Evolutionary conservation across 2,113 vertebrate species (phyloP), one percentile per base, ranked within the genome.

Genomic region (Triplophysa tibetana): DNA sequence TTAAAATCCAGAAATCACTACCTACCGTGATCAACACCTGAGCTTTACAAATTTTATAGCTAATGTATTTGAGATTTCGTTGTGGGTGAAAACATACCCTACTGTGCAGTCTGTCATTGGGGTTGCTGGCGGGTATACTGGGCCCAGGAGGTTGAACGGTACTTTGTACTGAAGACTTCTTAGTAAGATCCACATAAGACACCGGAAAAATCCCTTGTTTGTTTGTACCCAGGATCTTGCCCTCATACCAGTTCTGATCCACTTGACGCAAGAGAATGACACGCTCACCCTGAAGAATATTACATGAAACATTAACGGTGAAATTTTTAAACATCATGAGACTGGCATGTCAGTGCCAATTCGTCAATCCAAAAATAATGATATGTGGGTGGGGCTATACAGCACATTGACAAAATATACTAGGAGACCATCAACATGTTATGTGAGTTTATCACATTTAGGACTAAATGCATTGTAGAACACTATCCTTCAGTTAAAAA

Each of bases 191-290:
- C 76, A 96, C 94, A 10, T 96, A 96, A 83, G 94, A 95, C 77
- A 95, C 92, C 4, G 95, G 95, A 88, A 96, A 96, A 88, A 96
- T 96, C 84, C 95, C 95, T 91, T 95, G 95, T 88, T 93, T 94
- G 88, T 88, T 94, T 83, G 91, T 93, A 77, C 93, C 95, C 64
- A 91, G 89, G 82, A 96, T 91, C 90, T 92, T 94, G 78, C 95
- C 95, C 91, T 96, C 93, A 84, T 93, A 96, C 95, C 95, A 96
- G 89, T 96, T 96, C 86, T 95, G 93, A 90, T 96, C 95, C 82
- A 96, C 94, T 86, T 92, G 90, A 82, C 95, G 94, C 63, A 96
- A 91, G 86, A 96, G 90, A 87, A 92, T 90, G 82, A 96, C 82
- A 90, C 85, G 92, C 79, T 96, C 95, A 68, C 95, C 95, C 95